Percentiles rank a stretch among this genome's conserved stretches.
phyloP scores from a whole-genome alignment of 2,113 vertebrate genomes.

The Strix uralensis region DNA sequence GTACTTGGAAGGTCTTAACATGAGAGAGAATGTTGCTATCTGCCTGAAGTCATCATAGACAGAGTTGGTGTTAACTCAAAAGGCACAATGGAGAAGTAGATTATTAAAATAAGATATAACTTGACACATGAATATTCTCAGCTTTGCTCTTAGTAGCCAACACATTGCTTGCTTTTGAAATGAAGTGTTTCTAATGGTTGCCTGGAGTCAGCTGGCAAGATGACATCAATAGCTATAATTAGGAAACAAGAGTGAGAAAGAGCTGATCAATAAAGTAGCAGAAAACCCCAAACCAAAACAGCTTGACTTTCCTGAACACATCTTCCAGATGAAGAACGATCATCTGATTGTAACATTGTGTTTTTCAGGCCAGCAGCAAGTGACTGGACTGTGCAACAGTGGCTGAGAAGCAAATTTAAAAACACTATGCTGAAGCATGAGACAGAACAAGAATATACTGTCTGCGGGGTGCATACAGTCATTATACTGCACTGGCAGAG shows the following conservation, averaged over 20 bases:
- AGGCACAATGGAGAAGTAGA: background rate
- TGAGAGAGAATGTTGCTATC: background rate
- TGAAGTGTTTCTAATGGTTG: background rate
- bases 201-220: background rate
- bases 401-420: background rate
- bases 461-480: background rate
- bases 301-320: background rate
- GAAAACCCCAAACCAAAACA: background rate
- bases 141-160: background rate
- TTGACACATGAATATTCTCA: background rate
- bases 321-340: background rate
- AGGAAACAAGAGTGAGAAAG: background rate
- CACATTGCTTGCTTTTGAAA: background rate
- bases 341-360: background rate
- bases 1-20: background rate
- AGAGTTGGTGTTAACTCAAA: background rate
- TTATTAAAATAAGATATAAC: background rate
- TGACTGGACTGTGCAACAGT: background rate
- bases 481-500: background rate
- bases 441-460: background rate
- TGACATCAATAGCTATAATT: background rate
- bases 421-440: background rate
- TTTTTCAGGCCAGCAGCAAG: background rate
- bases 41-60: background rate
- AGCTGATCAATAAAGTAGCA: background rate